phyloP scores from a whole-genome alignment of 2,888 invertebrate species.

The Cerastoderma edule region DNA sequence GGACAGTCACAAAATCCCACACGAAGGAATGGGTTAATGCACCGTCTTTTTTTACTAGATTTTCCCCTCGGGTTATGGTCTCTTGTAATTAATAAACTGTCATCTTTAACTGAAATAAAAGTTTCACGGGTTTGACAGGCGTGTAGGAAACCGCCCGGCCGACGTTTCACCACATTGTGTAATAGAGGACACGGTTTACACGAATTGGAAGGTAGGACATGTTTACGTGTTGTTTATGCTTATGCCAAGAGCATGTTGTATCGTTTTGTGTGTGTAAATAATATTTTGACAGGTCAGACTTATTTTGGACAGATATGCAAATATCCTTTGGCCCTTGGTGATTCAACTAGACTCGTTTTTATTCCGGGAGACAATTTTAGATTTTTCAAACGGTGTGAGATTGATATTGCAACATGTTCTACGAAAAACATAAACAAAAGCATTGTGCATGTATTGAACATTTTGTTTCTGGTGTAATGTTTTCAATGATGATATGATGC shows the following conservation, averaged over 20 bases:
- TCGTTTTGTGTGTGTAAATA: too few relatives aligned
- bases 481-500: too few relatives aligned
- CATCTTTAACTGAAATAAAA: conserved; percentile 44
- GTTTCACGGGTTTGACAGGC: conserved; percentile 29
- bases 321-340: not conserved
- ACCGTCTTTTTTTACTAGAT: too few relatives aligned
- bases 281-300: too few relatives aligned
- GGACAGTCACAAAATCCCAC: too few relatives aligned
- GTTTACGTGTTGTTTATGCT: conserved; percentile 8
- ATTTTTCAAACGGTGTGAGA: too few relatives aligned
- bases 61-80: conserved; percentile 22
- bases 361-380: not conserved
- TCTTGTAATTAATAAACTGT: conserved; percentile 48
- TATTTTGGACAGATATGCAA: conserved; percentile 7
- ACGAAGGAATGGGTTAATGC: too few relatives aligned
- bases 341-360: not conserved
- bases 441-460: not conserved
- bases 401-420: too few relatives aligned
- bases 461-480: conserved; percentile 3
- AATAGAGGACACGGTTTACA: conserved; percentile 10
- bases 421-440: too few relatives aligned
- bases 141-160: conserved; percentile 14
- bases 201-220: conserved; percentile 15
- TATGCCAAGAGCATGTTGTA: too few relatives aligned
- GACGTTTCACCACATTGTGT: not conserved